Base-by-base conservation (phyloP, 2,888 invertebrate species). In the Oxystoma pomonae region DNA sequence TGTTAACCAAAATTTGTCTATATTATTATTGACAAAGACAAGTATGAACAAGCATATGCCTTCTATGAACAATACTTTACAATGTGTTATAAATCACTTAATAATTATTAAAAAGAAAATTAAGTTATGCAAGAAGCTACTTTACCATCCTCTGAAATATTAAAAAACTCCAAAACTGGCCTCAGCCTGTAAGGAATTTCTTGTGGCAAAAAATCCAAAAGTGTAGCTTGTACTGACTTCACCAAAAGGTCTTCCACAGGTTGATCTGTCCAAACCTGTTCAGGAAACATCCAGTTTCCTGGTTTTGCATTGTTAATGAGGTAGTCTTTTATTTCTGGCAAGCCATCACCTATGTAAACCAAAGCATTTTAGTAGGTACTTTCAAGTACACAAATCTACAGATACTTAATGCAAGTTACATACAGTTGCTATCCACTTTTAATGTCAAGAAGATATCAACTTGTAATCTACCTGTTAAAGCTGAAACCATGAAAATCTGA, bases 401-500 rank as follows among this genome's bases (percentile, higher is more conserved):
- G n/a, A n/a, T n/a, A n/a, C n/a, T n/a, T n/a, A n/a, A n/a, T n/a
- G n/a, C n/a, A n/a, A n/a, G n/a, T n/a, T n/a, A n/a, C n/a, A n/a
- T n/a, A n/a, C n/a, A n/a, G n/a, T n/a, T n/a, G n/a, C n/a, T n/a
- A n/a, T n/a, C n/a, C n/a, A n/a, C n/a, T n/a, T n/a, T n/a, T n/a
- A n/a, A n/a, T n/a, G n/a, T n/a, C n/a, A n/a, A n/a, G n/a, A n/a
- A n/a, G n/a, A n/a, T n/a, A n/a, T n/a, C n/a, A n/a, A n/a, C n/a
- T n/a, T n/a, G n/a, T n/a, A n/a, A n/a, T 49, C 55, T 70, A 75
- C 90, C 90, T 62, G 86, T 87, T 20, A 94, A 77, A 0, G 96
- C 91, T 7, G 97, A 97, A n/a, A 95, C 86, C 84, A 97, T 88
- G 77, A 98, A 98, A 9, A 98, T 89, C 75, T 92, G 89, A 20